Evolutionary conservation across 92 coral and sea anemone species (phyloP).

Genomic region (Epizoanthus rinbou): DNA sequence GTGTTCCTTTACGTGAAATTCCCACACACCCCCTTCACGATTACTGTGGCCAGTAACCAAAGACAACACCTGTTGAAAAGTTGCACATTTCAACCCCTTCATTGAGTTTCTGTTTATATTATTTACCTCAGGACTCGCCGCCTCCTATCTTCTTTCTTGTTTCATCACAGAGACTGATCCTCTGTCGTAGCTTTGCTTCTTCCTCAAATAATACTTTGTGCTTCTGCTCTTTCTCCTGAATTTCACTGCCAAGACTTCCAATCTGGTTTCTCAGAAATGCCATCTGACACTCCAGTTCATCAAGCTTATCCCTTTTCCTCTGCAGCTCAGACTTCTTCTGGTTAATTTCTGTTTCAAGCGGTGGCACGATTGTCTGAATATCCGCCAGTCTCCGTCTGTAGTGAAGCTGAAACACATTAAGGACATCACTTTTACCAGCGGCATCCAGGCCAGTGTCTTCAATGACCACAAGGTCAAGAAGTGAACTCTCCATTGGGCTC

Average conservation of each 20-base stretch:
- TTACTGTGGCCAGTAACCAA: too few relatives aligned
- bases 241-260: conserved; percentile 21
- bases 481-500: conserved; percentile 26
- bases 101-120: not conserved
- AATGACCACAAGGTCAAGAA: conserved; percentile 33
- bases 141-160: conserved; percentile 35
- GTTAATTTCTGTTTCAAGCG: conserved; percentile 25
- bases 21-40: too few relatives aligned
- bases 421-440: conserved; percentile 36
- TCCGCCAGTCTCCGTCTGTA: conserved; percentile 36
- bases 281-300: conserved; percentile 41
- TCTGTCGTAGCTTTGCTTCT: conserved; percentile 18
- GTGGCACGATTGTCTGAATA: conserved; percentile 21
- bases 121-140: conserved; percentile 30
- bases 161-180: conserved; percentile 36
- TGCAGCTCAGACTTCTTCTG: conserved; percentile 41
- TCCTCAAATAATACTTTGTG: conserved; percentile 22
- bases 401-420: conserved; percentile 37
- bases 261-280: conserved; percentile 43
- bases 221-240: conserved; percentile 35
- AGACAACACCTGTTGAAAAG: not conserved
- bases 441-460: conserved; percentile 37
- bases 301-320: conserved; percentile 30
- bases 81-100: not conserved
- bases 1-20: too few relatives aligned